Evolutionary conservation across 2,888 invertebrate species (phyloP), one percentile per base, ranked within the genome.

Genomic region (Drosophila prolongata): DNA sequence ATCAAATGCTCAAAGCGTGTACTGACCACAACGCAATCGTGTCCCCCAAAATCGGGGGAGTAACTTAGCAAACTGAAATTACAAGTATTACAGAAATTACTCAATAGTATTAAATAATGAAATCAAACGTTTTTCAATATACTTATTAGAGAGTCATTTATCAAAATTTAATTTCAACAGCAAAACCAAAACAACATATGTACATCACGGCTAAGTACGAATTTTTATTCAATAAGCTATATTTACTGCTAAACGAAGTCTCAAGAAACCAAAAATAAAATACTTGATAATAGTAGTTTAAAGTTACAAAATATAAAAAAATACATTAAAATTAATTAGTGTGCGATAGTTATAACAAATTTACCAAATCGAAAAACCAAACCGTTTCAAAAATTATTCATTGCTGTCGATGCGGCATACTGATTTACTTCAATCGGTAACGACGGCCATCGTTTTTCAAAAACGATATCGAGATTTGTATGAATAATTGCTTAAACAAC

Each of bases 141-240:
- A 67, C 77, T 79, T 75, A 77, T 77, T 82, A 80, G 75, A 69
- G 75, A 69, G 80, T 55, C 80, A 74, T 73, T 79, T 75, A 73
- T 77, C 52, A 65, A 75, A 67, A 62, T 71, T 71, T 40, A 57
- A 56, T 83, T 87, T 66, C 78, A 64, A 64, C 27, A 27, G 37
- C 14, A 61, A 68, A 56, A 67, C 50, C 52, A 75, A 75, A 70
- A 68, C 66, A 77, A 79, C 70, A 61, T 66, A 75, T 75, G 73
- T 77, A 86, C 73, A 78, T 87, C 76, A 76, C 76, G 80, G 86
- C 83, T 88, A 80, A 85, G 80, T 85, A 85, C 86, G 88, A 85
- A 85, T 85, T 85, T 85, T 87, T 87, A 87, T 86, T 84, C 86
- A 87, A 76, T 88, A 86, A 88, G 89, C 75, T 80, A 81, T 77